phyloP scores from a whole-genome alignment of 64 coral and sea anemone genomes.

The Porites australiensis region DNA sequence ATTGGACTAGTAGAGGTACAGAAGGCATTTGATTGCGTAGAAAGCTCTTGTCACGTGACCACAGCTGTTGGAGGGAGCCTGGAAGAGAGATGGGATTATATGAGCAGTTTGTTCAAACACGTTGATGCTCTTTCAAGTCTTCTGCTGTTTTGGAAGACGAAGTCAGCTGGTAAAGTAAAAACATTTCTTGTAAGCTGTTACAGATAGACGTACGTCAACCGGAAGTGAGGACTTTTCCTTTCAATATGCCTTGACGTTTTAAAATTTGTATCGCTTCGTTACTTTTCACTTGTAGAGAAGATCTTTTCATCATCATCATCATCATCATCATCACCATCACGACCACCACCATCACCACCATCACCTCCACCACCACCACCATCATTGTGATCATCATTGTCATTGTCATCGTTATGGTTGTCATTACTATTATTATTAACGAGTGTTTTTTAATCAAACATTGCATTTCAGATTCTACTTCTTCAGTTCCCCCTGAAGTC shows the following conservation, averaged over 20 bases:
- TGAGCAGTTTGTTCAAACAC: conserved; percentile 66
- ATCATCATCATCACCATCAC: too few species aligned
- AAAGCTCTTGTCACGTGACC: conserved; percentile 23
- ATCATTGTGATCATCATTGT: too few species aligned
- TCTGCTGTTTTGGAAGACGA: conserved; percentile 70
- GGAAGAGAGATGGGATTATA: conserved; percentile 77
- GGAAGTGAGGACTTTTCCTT: too few species aligned
- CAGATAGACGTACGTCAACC: too few species aligned
- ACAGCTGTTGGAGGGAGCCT: conserved; percentile 18
- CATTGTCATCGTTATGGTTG: too few species aligned
- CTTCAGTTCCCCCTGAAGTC: neutral
- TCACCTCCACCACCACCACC: too few species aligned
- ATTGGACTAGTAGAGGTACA: conserved; percentile 68
- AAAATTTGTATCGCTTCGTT: too few species aligned
- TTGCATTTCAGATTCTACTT: conserved; percentile 30
- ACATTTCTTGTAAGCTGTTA: neutral
- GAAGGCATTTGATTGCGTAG: conserved; percentile 57
- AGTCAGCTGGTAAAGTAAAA: conserved; percentile 35
- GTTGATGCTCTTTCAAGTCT: conserved; percentile 75
- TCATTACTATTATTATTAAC: too few species aligned
- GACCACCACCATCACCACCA: too few species aligned
- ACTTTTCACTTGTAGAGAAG: too few species aligned
- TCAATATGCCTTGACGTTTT: too few species aligned
- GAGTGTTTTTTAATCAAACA: neutral
- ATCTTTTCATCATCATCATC: too few species aligned